Evolutionary conservation across 2,888 invertebrate genomes (phyloP), one percentile per base, ranked within the genome.

Genomic region (Salticus scenicus): DNA sequence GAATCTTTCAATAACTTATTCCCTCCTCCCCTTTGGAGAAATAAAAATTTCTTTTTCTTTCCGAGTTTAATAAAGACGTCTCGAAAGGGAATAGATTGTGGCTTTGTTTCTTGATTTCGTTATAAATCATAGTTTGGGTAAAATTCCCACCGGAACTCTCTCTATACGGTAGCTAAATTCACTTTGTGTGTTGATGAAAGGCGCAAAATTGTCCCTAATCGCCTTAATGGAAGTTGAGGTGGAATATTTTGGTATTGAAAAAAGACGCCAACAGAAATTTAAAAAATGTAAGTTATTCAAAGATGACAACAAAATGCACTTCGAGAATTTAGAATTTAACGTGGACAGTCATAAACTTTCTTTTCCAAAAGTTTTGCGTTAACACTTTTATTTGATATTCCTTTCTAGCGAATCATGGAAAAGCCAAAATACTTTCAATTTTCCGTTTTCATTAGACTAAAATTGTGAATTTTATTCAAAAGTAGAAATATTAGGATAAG

Each of bases 221-320:
- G 69, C 77, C 77, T 73, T 84, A 84, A 84, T 84, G 83, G 33
- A 67, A 31, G 42, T 41, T 57, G 42, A 71, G 57, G 47, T 41
- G 73, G 73, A 77, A 63, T 79, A 71, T 73, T 74, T 57, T 63
- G 69, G 69, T n/a, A 69, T 57, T 73, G 37, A 81, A 81, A 80
- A 80, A 80, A 74, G 4, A 24, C 20, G 24, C 20, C n/a, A 31
- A 51, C 37, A 28, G 33, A 37, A 27, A 41, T 31, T 31, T 51
- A 77, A 73, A 77, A 73, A 67, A 57, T 30, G 20, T 20, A 20
- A 31, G 37, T 31, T 73, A 20, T 31, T 71, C n/a, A 51, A 63
- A 28, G 66, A 57, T 64, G 77, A 84, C 83, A 84, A 77, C 83
- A 84, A 84, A 84, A 84, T 77, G 83, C 83, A 84, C 83, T 84